Evolutionary conservation across 2,113 vertebrate species (phyloP).

Genomic region (Poeciliopsis retropinna): DNA sequence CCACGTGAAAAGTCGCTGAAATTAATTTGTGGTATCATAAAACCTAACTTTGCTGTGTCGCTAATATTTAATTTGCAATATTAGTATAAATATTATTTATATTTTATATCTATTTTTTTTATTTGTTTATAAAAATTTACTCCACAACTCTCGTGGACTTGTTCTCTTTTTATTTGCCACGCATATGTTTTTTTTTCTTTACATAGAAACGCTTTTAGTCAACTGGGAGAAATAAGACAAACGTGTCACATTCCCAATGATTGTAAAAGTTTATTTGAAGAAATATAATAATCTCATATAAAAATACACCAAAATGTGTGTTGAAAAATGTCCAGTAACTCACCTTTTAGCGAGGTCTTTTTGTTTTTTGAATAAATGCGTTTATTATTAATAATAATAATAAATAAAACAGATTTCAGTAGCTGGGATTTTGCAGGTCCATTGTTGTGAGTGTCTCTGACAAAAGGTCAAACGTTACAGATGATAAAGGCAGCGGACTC

Average conservation of each 20-base stretch:
- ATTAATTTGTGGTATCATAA: neutral
- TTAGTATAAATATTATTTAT: too few species aligned
- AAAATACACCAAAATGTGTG: conserved; percentile 88
- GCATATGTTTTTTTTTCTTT: neutral
- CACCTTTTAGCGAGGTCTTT: conserved; percentile 78
- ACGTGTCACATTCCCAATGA: conserved; percentile 75
- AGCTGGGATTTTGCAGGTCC: conserved; percentile 94
- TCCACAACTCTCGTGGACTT: neutral
- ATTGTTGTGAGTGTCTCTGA: conserved; percentile 95
- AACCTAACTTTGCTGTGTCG: too few species aligned
- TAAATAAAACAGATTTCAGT: conserved; percentile 76
- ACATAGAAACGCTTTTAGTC: neutral
- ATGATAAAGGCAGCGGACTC: conserved; percentile 89
- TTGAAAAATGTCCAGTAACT: conserved; percentile 58
- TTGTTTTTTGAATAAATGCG: conserved; percentile 32
- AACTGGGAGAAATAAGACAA: conserved; percentile 27
- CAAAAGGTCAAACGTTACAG: conserved; percentile 95
- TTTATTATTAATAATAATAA: conserved; percentile 5
- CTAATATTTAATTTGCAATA: too few species aligned
- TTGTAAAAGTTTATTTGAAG: conserved; percentile 88
- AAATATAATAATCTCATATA: conserved; percentile 90
- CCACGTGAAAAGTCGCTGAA: neutral
- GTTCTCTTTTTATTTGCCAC: neutral
- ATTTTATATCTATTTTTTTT: neutral
- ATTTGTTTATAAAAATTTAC: neutral